These are phyloP conservation scores for Chaenogobius annularis DNA, from an alignment of 2,113 vertebrate genomes.

Conservation along the genomic window DNA sequence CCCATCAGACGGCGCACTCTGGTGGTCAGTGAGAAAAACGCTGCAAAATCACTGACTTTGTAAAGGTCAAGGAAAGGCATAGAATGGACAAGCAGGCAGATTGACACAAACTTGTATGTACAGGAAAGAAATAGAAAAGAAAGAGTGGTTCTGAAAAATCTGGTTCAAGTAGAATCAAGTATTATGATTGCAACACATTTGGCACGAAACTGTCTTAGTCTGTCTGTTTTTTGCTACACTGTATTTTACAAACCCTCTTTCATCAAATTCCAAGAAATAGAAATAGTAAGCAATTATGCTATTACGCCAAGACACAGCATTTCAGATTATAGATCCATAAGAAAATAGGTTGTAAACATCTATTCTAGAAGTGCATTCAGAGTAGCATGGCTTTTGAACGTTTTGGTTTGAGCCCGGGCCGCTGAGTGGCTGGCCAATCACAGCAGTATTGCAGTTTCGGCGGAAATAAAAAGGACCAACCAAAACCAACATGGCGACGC, in stretches of 20 bases:
- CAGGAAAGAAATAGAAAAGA: not conserved
- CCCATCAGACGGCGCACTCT: constrained; percentile 60
- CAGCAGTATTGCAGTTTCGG: no score
- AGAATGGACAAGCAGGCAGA: not conserved
- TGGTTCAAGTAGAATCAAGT: not conserved
- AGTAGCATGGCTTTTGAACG: not conserved
- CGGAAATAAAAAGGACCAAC: no score
- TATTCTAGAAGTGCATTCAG: not conserved
- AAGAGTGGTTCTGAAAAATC: not conserved
- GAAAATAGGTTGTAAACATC: not conserved
- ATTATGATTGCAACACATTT: constrained; percentile 7
- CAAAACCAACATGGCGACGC: no score
- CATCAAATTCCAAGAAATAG: not conserved
- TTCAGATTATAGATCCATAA: constrained; percentile 3
- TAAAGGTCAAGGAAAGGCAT: not conserved
- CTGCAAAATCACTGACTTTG: not conserved
- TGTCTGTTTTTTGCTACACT: not conserved
- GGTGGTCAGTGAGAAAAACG: constrained; percentile 39
- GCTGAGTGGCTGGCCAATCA: no score
- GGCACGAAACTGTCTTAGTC: not conserved
- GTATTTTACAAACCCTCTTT: constrained; percentile 9
- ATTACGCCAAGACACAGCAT: constrained; percentile 22
- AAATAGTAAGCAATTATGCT: constrained; percentile 20
- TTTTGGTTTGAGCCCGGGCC: no score
- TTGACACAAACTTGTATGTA: not conserved